Conservation (phyloP, 2,113 vertebrate genomes). For the Sinocyclocheilus maitianheensis region DNA sequence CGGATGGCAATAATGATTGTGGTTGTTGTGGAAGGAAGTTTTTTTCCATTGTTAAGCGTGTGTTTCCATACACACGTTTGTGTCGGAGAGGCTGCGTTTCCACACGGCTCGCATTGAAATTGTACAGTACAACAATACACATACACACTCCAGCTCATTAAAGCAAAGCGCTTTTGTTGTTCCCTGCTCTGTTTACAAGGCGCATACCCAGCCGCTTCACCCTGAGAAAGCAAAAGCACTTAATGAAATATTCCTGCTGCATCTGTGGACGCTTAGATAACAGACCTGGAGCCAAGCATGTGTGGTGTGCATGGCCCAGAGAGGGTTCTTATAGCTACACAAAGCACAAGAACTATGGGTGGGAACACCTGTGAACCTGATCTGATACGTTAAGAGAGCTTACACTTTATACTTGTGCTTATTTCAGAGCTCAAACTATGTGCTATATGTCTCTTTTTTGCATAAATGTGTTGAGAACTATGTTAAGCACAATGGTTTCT, state of each 20-base stretch:
- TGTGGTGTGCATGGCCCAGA: not conserved
- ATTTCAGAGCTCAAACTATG: not conserved
- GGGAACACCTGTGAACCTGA: conserved; percentile 3
- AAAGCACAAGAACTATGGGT: not conserved
- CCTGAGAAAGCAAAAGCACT: conserved; percentile 41
- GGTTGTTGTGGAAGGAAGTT: conserved; percentile 35
- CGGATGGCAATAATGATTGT: conserved; percentile 38
- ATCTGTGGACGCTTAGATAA: conserved; percentile 50
- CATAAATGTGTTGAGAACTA: not conserved
- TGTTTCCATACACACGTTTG: conserved; percentile 30
- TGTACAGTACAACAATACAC: not conserved
- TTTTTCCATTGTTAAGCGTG: conserved; percentile 27
- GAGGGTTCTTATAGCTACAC: not conserved
- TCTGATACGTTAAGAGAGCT: not conserved
- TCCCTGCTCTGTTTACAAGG: conserved; percentile 47
- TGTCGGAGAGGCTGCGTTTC: conserved; percentile 10
- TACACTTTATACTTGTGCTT: not conserved
- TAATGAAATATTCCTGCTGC: conserved; percentile 46
- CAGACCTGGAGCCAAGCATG: conserved; percentile 32
- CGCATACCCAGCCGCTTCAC: conserved; percentile 23
- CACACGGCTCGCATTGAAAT: conserved; percentile 7
- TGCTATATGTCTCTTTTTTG: not conserved
- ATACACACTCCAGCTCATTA: conserved; percentile 33
- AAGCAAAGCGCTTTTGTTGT: conserved; percentile 45
- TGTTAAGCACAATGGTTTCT: not conserved